Evolutionary conservation across 2,888 invertebrate species (phyloP).

Genomic region (Hyppa rectilinea): DNA sequence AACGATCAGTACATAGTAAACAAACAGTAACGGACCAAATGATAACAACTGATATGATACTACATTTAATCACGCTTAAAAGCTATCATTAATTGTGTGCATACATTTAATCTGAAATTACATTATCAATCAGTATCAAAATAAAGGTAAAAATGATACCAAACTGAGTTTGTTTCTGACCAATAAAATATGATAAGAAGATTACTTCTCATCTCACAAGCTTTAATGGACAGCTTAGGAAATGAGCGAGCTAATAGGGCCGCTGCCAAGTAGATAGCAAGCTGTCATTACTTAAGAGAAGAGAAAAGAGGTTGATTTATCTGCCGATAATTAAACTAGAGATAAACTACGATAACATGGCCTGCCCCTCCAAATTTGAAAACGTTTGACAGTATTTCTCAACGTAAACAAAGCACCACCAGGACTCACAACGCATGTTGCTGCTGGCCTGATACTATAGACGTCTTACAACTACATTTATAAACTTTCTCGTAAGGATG

Average conservation of each 20-base stretch:
- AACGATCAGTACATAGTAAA: constrained; percentile 8
- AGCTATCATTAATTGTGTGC: not conserved
- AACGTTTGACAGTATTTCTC: too few species aligned
- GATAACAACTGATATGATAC: constrained; percentile 10
- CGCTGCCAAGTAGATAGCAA: not conserved
- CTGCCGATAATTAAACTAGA: too few species aligned
- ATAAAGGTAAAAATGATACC: not conserved
- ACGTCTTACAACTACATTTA: too few species aligned
- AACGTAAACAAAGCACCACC: too few species aligned
- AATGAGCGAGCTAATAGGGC: constrained; percentile 26
- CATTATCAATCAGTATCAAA: constrained; percentile 10
- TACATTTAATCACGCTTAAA: constrained; percentile 34
- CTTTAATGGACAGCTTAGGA: constrained; percentile 41
- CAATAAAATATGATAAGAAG: constrained; percentile 3
- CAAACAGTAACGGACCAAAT: not conserved
- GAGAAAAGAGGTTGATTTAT: too few species aligned
- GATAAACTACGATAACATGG: too few species aligned
- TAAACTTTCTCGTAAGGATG: too few species aligned
- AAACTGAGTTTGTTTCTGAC: not conserved
- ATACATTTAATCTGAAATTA: not conserved
- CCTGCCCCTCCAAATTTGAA: too few species aligned
- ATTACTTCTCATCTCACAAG: constrained; percentile 3
- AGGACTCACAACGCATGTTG: too few species aligned
- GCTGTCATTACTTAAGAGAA: constrained; percentile 19
- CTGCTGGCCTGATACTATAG: too few species aligned